Base-by-base conservation (phyloP, 2,113 vertebrate species). In the Hystrix cristata region DNA sequence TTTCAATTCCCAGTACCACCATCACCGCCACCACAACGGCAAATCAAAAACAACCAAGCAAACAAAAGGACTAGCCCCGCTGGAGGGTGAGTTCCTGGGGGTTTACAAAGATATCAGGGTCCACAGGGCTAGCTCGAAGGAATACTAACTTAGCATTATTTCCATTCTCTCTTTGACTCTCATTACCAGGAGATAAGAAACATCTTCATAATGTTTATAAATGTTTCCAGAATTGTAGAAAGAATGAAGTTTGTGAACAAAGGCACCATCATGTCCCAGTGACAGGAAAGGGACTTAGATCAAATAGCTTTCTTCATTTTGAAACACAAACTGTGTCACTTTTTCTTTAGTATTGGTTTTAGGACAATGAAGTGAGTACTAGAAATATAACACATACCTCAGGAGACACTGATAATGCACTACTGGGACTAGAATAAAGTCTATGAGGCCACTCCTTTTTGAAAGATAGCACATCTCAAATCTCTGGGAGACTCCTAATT, bases 281-380 rank as follows among this genome's bases (percentile, higher is more conserved):
- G 14, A 29, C 25, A 48, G 12, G 27, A 51, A 78, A 51, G 46
- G 18, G 46, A 78, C 6, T 78, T 51, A 48, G 38, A 72, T 23
- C 19, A 29, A 25, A 43, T 0, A 79, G n/a, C 8, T 59, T 90
- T 88, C 60, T 94, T 90, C 48, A 46, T 72, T 95, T 85, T 6
- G 2, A 95, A 96, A 82, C 19, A 79, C 11, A 43, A 46, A 74
- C 0, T 34, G 76, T 51, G 43, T 65, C 25, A 51, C n/a, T 69
- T 91, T 95, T 84, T 34, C 92, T 74, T 48, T 34, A 8, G 18
- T 57, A 18, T 64, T 71, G n/a, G 10, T 46, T 91, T 95, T 71
- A 92, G 29, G 18, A 85, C 72, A 60, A 62, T 31, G 27, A 48
- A 29, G 34, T 57, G 27, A 85, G 12, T 23, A 6, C 34, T 76